phyloP scores from a whole-genome alignment of 1,140 invertebrate species.

The Hylyphantes graminicola region DNA sequence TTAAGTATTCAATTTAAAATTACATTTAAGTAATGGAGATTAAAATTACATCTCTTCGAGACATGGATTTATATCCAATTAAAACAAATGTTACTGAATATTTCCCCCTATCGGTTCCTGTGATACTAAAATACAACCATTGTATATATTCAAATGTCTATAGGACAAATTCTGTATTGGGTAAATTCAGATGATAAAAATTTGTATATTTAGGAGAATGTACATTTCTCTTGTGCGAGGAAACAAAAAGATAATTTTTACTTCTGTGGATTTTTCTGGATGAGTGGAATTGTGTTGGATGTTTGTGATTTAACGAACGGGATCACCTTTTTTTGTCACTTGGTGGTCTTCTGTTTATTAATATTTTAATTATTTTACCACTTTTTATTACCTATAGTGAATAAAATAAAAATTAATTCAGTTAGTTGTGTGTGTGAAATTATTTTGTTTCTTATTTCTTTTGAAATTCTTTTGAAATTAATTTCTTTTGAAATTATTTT shows the following conservation, averaged over 20 bases:
- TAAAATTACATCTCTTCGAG: too few species aligned
- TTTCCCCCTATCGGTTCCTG: too few species aligned
- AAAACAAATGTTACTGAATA: too few species aligned
- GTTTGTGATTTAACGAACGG: slow-evolving; percentile 1
- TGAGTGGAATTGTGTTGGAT: slow-evolving; percentile 2
- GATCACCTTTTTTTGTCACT: not conserved
- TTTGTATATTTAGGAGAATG: not conserved
- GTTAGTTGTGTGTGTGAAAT: slow-evolving; percentile 2
- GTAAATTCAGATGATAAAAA: not conserved
- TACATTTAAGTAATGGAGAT: too few species aligned
- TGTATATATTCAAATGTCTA: too few species aligned
- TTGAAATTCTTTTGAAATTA: too few species aligned
- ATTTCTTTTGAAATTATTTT: too few species aligned
- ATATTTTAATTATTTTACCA: slow-evolving; percentile 1
- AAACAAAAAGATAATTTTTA: not conserved
- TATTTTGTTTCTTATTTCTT: too few species aligned
- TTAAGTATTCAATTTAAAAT: too few species aligned
- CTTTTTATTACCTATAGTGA: slow-evolving; percentile 14
- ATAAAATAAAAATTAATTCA: slow-evolving; percentile 34
- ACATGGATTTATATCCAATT: too few species aligned
- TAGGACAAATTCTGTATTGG: too few species aligned
- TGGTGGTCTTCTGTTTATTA: slow-evolving; percentile 12
- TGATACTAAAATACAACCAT: too few species aligned
- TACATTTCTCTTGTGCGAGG: not conserved
- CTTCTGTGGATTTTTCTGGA: not conserved